Conservation (phyloP, 2,113 vertebrate genomes). For the Egretta garzetta region DNA sequence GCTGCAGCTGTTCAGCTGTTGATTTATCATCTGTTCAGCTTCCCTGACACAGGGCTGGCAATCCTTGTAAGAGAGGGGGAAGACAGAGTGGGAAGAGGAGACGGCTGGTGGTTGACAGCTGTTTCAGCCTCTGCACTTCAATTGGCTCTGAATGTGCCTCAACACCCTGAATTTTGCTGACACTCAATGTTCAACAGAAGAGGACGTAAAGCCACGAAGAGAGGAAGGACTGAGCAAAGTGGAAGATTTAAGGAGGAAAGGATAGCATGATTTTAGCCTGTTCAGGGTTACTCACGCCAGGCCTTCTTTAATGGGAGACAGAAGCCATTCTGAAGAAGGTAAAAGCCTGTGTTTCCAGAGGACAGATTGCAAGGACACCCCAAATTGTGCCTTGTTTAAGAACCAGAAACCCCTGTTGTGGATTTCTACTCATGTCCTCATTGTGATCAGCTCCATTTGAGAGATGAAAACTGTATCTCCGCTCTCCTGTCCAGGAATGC, state of each 20-base stretch:
- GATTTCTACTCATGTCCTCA: neutral
- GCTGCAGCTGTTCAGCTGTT: slow-evolving; percentile 59
- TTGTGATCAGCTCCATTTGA: neutral
- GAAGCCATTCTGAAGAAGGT: neutral
- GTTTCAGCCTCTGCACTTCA: neutral
- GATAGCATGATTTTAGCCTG: neutral
- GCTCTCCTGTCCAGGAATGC: neutral
- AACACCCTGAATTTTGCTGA: neutral
- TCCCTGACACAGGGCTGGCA: slow-evolving; percentile 1
- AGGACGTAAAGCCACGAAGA: neutral
- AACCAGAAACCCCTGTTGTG: neutral
- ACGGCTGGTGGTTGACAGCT: neutral
- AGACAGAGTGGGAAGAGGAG: neutral
- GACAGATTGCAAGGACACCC: neutral
- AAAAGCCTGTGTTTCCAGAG: neutral
- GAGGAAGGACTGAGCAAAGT: neutral
- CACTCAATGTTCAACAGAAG: neutral
- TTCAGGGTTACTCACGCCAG: neutral
- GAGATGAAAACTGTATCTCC: neutral
- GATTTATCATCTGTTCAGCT: slow-evolving; percentile 36
- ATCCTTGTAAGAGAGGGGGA: neutral
- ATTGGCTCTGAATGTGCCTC: neutral
- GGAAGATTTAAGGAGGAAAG: neutral
- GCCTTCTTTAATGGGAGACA: neutral
- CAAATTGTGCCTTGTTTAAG: neutral